phyloP scores from a whole-genome alignment of 2,888 invertebrate species.

The Anthoptus insignis region DNA sequence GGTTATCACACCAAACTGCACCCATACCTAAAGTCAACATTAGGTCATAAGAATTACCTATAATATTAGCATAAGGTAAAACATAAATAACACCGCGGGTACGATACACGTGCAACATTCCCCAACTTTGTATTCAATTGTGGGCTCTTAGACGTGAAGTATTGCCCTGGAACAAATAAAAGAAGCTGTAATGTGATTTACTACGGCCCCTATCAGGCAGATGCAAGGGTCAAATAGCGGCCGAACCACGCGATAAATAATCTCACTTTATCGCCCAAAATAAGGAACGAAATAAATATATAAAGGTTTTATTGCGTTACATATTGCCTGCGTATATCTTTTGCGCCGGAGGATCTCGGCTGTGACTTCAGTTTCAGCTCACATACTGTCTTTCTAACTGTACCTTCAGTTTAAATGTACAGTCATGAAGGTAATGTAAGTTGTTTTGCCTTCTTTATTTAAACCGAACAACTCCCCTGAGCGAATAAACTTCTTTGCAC shows the following conservation, averaged over 20 bases:
- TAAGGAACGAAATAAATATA: constrained; percentile 33
- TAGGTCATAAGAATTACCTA: no score
- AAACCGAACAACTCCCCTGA: no score
- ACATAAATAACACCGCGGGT: constrained; percentile 15
- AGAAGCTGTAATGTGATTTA: constrained; percentile 36
- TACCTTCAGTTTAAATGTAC: no score
- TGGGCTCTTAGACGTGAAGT: constrained; percentile 32
- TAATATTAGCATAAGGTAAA: constrained; percentile 11
- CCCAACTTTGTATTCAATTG: constrained; percentile 36
- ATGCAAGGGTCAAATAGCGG: constrained; percentile 37
- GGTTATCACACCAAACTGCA: no score
- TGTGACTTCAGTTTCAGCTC: no score
- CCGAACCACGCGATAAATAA: constrained; percentile 33
- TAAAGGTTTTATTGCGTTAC: constrained; percentile 36
- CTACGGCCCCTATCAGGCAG: constrained; percentile 35
- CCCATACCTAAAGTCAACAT: background rate
- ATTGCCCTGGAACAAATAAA: constrained; percentile 33
- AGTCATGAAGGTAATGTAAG: no score
- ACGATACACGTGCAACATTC: constrained; percentile 23
- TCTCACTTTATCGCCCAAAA: constrained; percentile 35
- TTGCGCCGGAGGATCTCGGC: constrained; percentile 23
- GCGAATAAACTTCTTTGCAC: no score
- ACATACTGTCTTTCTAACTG: no score
- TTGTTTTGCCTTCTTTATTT: no score
- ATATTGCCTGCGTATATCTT: constrained; percentile 35